Conservation (phyloP, 1,140 invertebrate species). For the Solenopsis invicta region DNA sequence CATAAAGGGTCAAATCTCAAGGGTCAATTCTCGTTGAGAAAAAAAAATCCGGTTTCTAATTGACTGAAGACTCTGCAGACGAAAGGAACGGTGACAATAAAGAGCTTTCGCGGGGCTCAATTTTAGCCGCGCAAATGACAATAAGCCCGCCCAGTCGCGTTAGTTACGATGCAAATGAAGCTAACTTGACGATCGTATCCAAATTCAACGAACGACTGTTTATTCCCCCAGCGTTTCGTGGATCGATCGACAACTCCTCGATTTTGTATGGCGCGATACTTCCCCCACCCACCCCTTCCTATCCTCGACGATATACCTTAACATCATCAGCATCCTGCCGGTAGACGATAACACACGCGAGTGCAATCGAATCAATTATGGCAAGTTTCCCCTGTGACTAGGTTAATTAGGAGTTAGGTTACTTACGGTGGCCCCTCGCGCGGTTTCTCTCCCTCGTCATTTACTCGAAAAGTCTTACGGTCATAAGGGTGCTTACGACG, state of each 20-base stretch:
- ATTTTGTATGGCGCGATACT: slow-evolving; percentile 16
- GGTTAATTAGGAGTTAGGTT: slow-evolving; percentile 75
- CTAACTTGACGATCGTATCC: slow-evolving; percentile 52
- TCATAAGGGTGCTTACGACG: slow-evolving; percentile 54
- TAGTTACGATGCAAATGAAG: slow-evolving; percentile 46
- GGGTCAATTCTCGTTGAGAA: background rate
- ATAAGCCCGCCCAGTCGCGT: slow-evolving; percentile 1
- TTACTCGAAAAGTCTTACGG: slow-evolving; percentile 13
- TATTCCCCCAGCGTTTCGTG: slow-evolving; percentile 9
- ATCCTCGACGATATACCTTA: background rate
- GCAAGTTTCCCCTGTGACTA: slow-evolving; percentile 72
- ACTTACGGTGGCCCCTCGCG: slow-evolving; percentile 77
- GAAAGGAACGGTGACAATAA: slow-evolving; percentile 29
- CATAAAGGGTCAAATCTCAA: background rate
- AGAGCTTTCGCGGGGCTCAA: slow-evolving; percentile 12
- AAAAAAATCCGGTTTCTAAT: background rate
- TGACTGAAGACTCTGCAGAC: slow-evolving; percentile 14
- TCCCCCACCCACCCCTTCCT: background rate
- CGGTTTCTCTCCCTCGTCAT: slow-evolving; percentile 60
- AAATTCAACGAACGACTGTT: slow-evolving; percentile 46
- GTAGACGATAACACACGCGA: slow-evolving; percentile 43
- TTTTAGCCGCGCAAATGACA: slow-evolving; percentile 43
- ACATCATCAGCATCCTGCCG: slow-evolving; percentile 3
- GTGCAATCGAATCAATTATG: slow-evolving; percentile 68
- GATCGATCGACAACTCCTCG: slow-evolving; percentile 27